Base-by-base conservation (phyloP, 2,797 vertebrate species). In the Prunella strophiata region DNA sequence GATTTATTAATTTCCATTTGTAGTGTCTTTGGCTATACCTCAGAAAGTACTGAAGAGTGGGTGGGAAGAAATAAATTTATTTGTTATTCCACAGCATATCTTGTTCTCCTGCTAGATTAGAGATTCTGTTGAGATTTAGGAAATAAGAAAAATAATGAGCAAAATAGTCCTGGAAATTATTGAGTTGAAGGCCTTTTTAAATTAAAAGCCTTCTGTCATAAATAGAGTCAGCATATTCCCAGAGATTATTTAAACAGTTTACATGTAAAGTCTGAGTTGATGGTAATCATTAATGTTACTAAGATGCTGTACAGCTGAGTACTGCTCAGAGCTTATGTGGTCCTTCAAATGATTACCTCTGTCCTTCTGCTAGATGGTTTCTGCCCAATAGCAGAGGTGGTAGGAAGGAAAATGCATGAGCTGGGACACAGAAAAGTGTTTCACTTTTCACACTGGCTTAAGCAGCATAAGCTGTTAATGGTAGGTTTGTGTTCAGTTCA, bases 151-250 rank as follows among this genome's bases (percentile, higher is more conserved):
- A 57, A 47, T 51, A 30, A 45, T 83, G 76, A 59, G 6, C 2
- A 71, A 67, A 71, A 55, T 50, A 19, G 2, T 51, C 16, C 71
- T 70, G 40, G 47, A 80, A 92, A 86, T 21, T 5, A 71, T 7
- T 92, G 79, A 94, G 73, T 88, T 94, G 68, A 65, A 86, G 36
- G 70, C 75, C 22, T 72, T 91, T 71, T 85, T 26, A 58, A 87
- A 70, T 55, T n/a, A 84, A 96, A 95, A 94, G 12, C 38, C 27
- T 80, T 93, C 20, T 67, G 10, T 94, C 54, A 92, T 63, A 96
- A 91, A 78, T 76, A 92, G 10, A 30, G 8, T 67, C 40, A 85
- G 16, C 0, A 8, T 42, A 30, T 68, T 38, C 29, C 57, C 20
- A 68, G 36, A 67, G 19, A 26, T 59, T 59, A 74, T 84, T 80